Conservation (phyloP, 37 sponge, comb jelly and placozoan genomes). For the Aphrocallistes beatrix region DNA sequence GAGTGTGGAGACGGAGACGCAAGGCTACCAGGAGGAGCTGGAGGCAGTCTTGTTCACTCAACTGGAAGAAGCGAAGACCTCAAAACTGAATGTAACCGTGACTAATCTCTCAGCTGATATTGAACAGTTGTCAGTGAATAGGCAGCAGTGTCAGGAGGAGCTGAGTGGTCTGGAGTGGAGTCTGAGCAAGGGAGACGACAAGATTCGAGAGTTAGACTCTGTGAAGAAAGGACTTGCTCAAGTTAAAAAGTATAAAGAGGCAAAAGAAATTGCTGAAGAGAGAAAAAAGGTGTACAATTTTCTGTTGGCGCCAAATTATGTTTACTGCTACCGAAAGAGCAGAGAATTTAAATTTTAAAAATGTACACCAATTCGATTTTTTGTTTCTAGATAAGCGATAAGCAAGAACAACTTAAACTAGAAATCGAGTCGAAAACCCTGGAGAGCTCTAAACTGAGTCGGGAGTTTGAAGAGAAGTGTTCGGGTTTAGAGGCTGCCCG, state of each 20-base stretch:
- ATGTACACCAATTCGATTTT: no score
- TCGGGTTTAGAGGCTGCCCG: neutral
- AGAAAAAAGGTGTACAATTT: neutral
- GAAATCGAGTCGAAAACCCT: neutral
- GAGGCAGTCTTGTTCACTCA: neutral
- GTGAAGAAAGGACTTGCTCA: constrained; percentile 2
- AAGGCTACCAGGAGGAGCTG: neutral
- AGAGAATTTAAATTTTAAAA: neutral
- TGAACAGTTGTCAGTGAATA: neutral
- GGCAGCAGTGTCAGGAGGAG: neutral
- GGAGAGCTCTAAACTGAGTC: neutral
- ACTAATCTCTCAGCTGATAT: neutral
- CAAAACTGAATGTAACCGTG: neutral
- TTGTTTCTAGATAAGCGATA: neutral
- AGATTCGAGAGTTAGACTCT: neutral
- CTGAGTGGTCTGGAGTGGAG: neutral
- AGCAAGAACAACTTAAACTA: neutral
- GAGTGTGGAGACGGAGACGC: neutral
- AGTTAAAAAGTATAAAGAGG: constrained; percentile 8
- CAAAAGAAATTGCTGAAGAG: neutral
- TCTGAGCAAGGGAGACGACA: neutral
- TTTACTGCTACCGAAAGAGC: neutral
- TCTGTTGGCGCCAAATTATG: neutral
- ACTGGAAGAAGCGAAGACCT: neutral
- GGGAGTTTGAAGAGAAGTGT: constrained; percentile 1